Conservation (phyloP, 2,797 vertebrate genomes). For the Bovichtus variegatus region DNA sequence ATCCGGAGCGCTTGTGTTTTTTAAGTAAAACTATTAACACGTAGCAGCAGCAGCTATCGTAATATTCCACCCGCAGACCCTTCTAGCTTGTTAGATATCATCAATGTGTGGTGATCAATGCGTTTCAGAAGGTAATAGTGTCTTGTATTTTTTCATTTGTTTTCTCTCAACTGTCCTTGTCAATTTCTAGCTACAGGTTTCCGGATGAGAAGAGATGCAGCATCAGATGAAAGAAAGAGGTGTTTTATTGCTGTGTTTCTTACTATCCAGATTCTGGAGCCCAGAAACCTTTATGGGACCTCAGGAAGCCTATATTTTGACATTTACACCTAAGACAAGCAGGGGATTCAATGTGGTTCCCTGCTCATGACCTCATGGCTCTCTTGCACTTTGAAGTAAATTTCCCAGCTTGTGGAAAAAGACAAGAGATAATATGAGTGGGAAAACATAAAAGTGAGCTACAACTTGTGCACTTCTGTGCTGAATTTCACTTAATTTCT, state of each 20-base stretch:
- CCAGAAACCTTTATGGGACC: neutral
- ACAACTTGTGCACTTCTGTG: no score
- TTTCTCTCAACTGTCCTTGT: neutral
- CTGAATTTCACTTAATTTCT: no score
- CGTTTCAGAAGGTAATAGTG: neutral
- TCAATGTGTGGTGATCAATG: neutral
- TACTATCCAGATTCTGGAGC: neutral
- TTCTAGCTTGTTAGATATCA: neutral
- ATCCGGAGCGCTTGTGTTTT: conserved; percentile 20
- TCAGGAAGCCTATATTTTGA: no score
- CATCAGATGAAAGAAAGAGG: neutral
- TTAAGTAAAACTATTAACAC: conserved; percentile 20
- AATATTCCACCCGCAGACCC: neutral
- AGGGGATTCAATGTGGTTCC: no score
- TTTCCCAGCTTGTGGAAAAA: no score
- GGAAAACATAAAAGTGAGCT: no score
- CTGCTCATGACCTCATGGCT: no score
- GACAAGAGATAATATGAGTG: no score
- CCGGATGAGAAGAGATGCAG: neutral
- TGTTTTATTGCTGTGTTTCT: neutral
- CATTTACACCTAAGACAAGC: no score
- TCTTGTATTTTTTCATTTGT: neutral
- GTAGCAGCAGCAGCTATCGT: neutral
- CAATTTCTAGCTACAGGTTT: neutral
- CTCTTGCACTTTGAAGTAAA: no score